These are phyloP conservation scores for Peromyscus nudipes DNA, from an alignment of 2,797 vertebrate species.

Conservation along the genomic window DNA sequence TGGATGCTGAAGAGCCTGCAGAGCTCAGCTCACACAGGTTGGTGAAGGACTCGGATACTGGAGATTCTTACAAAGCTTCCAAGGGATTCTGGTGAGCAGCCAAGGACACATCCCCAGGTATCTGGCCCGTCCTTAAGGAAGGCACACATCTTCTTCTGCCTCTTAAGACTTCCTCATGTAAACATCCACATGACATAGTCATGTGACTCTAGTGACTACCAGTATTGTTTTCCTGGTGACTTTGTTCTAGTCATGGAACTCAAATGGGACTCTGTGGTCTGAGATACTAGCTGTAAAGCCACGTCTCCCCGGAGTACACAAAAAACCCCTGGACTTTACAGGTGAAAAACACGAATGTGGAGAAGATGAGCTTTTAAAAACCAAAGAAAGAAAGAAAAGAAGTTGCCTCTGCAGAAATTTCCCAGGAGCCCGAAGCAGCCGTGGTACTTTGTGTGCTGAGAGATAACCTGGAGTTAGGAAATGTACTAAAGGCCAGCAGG, in stretches of 20 bases:
- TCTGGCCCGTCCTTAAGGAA: not conserved
- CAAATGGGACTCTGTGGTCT: not conserved
- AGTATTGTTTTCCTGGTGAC: not conserved
- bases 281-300: not conserved
- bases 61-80: not conserved
- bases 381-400: not conserved
- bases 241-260: conserved; percentile 22
- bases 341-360: conserved; percentile 2
- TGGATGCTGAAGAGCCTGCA: not conserved
- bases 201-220: not conserved
- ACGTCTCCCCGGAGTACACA: not conserved
- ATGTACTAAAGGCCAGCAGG: not conserved
- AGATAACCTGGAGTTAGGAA: not conserved
- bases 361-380: not conserved
- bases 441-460: not conserved
- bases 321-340: not conserved
- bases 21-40: not conserved
- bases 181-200: not conserved
- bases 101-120: not conserved
- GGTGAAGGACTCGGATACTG: not conserved
- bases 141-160: not conserved
- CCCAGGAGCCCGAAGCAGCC: not conserved
- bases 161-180: not conserved
- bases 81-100: not conserved
- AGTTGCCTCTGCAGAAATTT: conserved; percentile 8